Evolutionary conservation across 2,797 vertebrate species (phyloP).

Genomic region (Acestrorhynchus altus): DNA sequence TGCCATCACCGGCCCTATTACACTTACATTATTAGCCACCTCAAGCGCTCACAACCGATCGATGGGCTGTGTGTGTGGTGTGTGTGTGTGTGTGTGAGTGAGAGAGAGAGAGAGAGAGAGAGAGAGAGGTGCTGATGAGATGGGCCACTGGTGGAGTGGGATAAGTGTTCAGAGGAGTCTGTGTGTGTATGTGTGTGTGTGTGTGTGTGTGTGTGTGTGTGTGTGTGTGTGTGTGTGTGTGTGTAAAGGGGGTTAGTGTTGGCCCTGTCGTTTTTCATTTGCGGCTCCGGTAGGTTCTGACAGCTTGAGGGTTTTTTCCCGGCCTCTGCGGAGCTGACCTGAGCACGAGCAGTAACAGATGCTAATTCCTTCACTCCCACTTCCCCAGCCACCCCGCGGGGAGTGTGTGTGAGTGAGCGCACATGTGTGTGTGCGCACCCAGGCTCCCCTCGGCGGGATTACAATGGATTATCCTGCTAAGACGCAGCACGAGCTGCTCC

Average conservation of each 20-base stretch:
- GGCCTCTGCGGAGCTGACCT: conserved; percentile 68
- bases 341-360: conserved; percentile 75
- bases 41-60: conserved; percentile 1
- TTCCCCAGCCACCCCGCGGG: conserved; percentile 62
- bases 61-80: conserved; percentile 12
- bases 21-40: conserved; percentile 39
- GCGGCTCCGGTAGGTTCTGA: conserved; percentile 63
- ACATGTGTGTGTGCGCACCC: conserved; percentile 18
- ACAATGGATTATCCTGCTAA: conserved; percentile 80
- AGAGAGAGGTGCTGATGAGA: conserved; percentile 25
- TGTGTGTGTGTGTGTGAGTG: conserved; percentile 12
- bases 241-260: conserved; percentile 29
- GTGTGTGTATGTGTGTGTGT: conserved; percentile 16
- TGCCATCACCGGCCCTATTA: conserved; percentile 14
- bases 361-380: conserved; percentile 79
- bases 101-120: too few species aligned
- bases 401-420: conserved; percentile 29
- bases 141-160: conserved; percentile 9
- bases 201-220: conserved; percentile 11
- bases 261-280: conserved; percentile 69
- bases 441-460: conserved; percentile 74
- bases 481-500: conserved; percentile 68
- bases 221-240: conserved; percentile 16
- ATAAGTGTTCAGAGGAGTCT: neutral
- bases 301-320: conserved; percentile 63